These are phyloP conservation scores for Drosophila cognata DNA, from an alignment of 2,888 invertebrate species.

Conservation along the genomic window DNA sequence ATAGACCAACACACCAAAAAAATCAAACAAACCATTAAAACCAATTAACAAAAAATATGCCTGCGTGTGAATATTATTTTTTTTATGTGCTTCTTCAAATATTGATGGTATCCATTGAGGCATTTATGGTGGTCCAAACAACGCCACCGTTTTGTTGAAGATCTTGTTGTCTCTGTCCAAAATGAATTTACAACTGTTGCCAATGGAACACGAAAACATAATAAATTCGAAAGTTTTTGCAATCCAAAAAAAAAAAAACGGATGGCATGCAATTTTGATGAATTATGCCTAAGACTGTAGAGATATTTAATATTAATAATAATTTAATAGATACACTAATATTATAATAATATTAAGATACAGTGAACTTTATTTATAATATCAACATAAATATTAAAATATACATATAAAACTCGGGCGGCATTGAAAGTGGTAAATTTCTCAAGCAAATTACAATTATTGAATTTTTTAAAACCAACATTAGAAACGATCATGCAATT, in stretches of 20 bases:
- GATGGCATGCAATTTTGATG: constrained; percentile 12
- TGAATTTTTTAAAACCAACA: neutral
- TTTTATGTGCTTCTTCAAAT: constrained; percentile 7
- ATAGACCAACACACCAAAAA: constrained; percentile 26
- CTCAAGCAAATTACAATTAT: neutral
- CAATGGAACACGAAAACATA: constrained; percentile 22
- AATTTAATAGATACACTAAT: neutral
- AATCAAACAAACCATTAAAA: constrained; percentile 19
- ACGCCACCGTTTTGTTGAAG: constrained; percentile 55
- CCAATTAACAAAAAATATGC: constrained; percentile 27
- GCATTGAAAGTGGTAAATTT: neutral
- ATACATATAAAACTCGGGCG: too few relatives aligned
- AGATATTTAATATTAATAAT: neutral
- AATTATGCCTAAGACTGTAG: constrained; percentile 1
- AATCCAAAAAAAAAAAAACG: neutral
- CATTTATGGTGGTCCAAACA: constrained; percentile 59
- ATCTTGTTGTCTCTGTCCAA: constrained; percentile 24
- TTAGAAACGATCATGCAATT: neutral
- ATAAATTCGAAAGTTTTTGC: constrained; percentile 50
- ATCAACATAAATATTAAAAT: too few relatives aligned
- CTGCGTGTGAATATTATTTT: constrained; percentile 73
- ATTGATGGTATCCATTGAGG: constrained; percentile 27
- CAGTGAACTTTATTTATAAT: neutral
- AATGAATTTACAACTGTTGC: constrained; percentile 26
- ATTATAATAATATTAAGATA: neutral